These are phyloP conservation scores for Percopsis omiscomaycus DNA, from an alignment of 2,797 vertebrate species.

Conservation along the genomic window DNA sequence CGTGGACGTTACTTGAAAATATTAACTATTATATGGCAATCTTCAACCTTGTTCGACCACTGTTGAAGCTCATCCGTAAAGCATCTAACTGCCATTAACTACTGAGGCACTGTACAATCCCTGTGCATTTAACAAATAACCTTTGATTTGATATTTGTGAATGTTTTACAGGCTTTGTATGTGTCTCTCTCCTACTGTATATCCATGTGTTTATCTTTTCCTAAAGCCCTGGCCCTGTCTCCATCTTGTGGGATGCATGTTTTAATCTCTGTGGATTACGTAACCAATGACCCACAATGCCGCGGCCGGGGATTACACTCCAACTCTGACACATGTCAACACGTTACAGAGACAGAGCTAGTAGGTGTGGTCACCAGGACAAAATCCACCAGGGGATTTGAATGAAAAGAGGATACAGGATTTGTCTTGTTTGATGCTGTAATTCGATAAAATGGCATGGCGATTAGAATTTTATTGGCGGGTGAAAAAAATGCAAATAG, in stretches of 20 bases:
- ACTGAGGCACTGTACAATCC: too few species aligned
- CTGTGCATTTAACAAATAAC: too few species aligned
- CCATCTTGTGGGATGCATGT: constrained; percentile 19
- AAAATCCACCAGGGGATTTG: constrained; percentile 25
- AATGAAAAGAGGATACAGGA: background rate
- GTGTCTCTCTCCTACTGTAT: background rate
- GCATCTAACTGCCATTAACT: too few species aligned
- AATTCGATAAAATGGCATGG: too few species aligned
- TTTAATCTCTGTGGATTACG: constrained; percentile 50
- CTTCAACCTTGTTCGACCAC: too few species aligned
- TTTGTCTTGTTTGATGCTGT: constrained; percentile 27
- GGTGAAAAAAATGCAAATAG: too few species aligned
- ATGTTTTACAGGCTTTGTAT: background rate
- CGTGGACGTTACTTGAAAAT: too few species aligned
- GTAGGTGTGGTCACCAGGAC: constrained; percentile 17
- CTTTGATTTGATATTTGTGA: background rate
- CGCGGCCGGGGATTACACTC: constrained; percentile 39
- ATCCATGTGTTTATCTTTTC: background rate
- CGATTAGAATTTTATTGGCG: too few species aligned
- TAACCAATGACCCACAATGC: constrained; percentile 16
- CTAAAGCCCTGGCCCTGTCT: background rate
- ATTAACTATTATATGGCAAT: too few species aligned
- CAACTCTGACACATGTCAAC: constrained; percentile 28
- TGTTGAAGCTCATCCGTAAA: too few species aligned
- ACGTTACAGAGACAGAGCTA: background rate